Percentiles rank a stretch among this genome's conserved stretches.
These are phyloP conservation scores for Cryptoprocta ferox DNA, from an alignment of 2,797 vertebrate genomes.

Conservation along the genomic window DNA sequence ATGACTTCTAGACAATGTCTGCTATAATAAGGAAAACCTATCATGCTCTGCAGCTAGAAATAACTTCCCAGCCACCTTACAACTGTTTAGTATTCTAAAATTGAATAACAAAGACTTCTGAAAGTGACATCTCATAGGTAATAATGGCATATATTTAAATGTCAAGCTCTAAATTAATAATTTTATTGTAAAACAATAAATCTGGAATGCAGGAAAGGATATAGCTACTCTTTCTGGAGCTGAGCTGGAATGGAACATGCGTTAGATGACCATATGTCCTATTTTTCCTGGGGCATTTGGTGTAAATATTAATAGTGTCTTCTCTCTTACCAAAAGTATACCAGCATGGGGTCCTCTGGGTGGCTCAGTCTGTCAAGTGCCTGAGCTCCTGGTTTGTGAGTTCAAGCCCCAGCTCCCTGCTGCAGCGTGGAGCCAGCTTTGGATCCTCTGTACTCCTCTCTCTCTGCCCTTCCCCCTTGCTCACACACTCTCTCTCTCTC, in stretches of 20 bases:
- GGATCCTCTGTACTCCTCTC: too few species aligned
- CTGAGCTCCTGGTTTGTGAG: too few species aligned
- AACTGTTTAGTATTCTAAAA: conserved; percentile 3
- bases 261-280: not conserved
- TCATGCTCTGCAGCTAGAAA: not conserved
- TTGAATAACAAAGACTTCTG: not conserved
- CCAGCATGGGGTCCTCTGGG: too few species aligned
- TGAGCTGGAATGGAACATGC: not conserved
- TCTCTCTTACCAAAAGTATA: not conserved
- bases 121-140: not conserved
- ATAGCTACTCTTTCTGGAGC: not conserved
- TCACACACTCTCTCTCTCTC: too few species aligned
- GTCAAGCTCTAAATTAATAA: not conserved
- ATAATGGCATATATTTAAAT: conserved; percentile 28
- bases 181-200: conserved; percentile 51
- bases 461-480: too few species aligned
- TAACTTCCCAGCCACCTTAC: not conserved
- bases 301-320: not conserved
- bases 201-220: not conserved
- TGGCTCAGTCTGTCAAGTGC: too few species aligned
- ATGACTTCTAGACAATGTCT: not conserved
- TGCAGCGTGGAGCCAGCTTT: too few species aligned
- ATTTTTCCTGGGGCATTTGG: not conserved
- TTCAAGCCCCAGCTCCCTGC: too few species aligned
- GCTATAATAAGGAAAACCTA: not conserved